A percentile compares a stretch with the other conserved stretches of the same genome.
These are phyloP conservation scores for Ophraella communa DNA, from an alignment of 2,888 invertebrate species.

Conservation along the genomic window DNA sequence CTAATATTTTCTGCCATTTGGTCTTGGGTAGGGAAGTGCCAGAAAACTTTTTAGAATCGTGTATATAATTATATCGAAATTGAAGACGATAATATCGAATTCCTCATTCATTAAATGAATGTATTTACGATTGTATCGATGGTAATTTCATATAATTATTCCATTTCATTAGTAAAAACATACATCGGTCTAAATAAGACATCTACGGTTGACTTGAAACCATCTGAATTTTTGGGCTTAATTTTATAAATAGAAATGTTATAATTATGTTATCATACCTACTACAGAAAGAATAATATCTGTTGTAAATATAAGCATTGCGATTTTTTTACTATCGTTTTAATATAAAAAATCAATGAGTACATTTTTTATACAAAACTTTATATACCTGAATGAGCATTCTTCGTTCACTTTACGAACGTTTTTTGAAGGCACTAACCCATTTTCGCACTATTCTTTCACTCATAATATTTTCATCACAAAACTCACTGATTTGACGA, in stretches of 20 bases:
- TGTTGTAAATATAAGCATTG: too few relatives aligned
- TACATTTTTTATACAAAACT: too few relatives aligned
- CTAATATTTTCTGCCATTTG: conserved; percentile 29
- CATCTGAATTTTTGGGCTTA: background rate
- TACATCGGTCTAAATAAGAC: conserved; percentile 6
- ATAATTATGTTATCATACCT: background rate
- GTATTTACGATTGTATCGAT: conserved; percentile 13
- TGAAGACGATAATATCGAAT: conserved; percentile 18
- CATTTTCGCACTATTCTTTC: too few relatives aligned
- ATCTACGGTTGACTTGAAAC: background rate
- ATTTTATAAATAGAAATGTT: background rate
- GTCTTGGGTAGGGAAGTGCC: conserved; percentile 18
- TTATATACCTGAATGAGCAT: too few relatives aligned
- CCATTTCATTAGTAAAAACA: conserved; percentile 13
- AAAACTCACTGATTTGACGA: too few relatives aligned
- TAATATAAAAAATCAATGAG: too few relatives aligned
- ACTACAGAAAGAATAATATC: too few relatives aligned
- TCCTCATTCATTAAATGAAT: conserved; percentile 6
- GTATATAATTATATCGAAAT: conserved; percentile 24
- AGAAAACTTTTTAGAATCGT: conserved; percentile 20
- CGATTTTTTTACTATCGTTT: too few relatives aligned
- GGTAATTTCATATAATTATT: conserved; percentile 13
- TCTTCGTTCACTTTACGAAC: too few relatives aligned
- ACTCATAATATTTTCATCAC: too few relatives aligned
- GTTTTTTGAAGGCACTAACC: too few relatives aligned